Conservation (phyloP, 2,888 invertebrate species). For the Thereva nobilitata region DNA sequence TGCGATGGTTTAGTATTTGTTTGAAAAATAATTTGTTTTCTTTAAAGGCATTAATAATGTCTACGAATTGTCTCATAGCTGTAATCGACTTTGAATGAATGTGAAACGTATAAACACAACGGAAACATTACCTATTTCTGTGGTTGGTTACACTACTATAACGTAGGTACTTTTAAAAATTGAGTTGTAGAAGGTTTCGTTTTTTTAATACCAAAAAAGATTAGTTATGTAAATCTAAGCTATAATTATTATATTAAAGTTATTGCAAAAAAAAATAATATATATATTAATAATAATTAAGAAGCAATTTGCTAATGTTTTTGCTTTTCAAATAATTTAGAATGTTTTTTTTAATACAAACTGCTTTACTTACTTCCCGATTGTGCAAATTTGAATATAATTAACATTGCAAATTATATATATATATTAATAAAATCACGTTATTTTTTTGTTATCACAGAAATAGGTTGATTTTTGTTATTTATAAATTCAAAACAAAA, state of each 20-base stretch:
- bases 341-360: slow-evolving; percentile 15
- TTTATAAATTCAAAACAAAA: slow-evolving; percentile 6
- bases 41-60: slow-evolving; percentile 34
- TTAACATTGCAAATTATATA: too few relatives aligned
- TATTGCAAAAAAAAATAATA: too few relatives aligned
- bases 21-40: slow-evolving; percentile 30
- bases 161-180: slow-evolving; percentile 30
- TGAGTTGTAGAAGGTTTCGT: slow-evolving; percentile 9
- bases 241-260: too few relatives aligned
- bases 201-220: too few relatives aligned
- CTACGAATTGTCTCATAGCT: slow-evolving; percentile 25
- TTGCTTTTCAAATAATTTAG: slow-evolving; percentile 25
- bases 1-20: slow-evolving; percentile 38
- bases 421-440: background rate
- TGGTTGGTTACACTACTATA: slow-evolving; percentile 35
- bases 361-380: slow-evolving; percentile 4
- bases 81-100: slow-evolving; percentile 32
- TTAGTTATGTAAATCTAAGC: too few relatives aligned
- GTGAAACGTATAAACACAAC: background rate
- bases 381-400: too few relatives aligned
- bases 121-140: slow-evolving; percentile 31
- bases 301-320: slow-evolving; percentile 19
- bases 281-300: too few relatives aligned
- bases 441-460: slow-evolving; percentile 26
- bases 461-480: slow-evolving; percentile 28